Evolutionary conservation across 2,888 invertebrate species (phyloP), one percentile per base, ranked within the genome.

Genomic region (Sclerodermus sp.): DNA sequence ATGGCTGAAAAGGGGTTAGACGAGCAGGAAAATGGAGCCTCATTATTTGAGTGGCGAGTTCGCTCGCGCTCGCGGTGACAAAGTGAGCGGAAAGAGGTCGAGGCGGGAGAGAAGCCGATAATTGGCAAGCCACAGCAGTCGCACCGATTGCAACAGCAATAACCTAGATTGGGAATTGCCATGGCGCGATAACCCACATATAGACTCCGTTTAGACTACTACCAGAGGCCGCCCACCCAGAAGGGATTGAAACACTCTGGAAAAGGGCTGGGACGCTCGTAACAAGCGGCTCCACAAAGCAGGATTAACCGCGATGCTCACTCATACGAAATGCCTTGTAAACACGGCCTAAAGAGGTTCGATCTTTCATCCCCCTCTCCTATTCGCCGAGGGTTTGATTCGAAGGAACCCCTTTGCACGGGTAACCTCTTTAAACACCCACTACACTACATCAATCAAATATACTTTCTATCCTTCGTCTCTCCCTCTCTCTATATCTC

Each of bases 71-170:
- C 23, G 23, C 23, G 23, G 23, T 23, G 23, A 45, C 13, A 16
- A 31, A 30, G 32, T 17, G 40, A 36, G 17, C 9, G 34, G 17
- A 23, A 30, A 29, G 23, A 42, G 29, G 34, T 39, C 23, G 14
- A 14, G 37, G 10, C 38, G 14, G 45, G 12, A n/a, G 16, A 18
- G n/a, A 8, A 17, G 29, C 55, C 58, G 52, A 60, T 64, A 62
- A 65, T 65, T 64, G 65, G 54, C 51, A 57, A 60, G 54, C 55
- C 60, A 41, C 65, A 55, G 52, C 47, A 53, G 45, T 58, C 52
- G 59, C 60, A 46, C 59, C 63, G 61, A 63, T 65, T 62, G 55
- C 60, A 58, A 53, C 60, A 51, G 63, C 62, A 58, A 61, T 64
- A 65, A 64, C 62, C 64, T 36, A 63, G 51, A 65, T 65, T 49